phyloP scores from a whole-genome alignment of 1,140 invertebrate species.

The Paraescarpia echinospica region DNA sequence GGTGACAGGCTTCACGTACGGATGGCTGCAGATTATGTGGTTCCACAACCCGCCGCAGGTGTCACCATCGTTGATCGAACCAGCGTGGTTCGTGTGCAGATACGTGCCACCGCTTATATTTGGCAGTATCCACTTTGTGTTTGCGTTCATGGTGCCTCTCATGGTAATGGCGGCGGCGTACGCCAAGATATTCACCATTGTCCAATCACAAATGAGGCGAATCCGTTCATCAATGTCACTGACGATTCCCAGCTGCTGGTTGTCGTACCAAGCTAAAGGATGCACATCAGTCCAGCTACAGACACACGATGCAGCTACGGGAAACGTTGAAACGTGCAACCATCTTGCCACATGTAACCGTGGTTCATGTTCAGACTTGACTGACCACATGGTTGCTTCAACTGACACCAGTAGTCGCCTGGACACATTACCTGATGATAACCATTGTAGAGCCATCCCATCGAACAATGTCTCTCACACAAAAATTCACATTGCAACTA shows the following conservation, averaged over 20 bases:
- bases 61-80: background rate
- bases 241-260: background rate
- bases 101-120: constrained; percentile 13
- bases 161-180: constrained; percentile 8
- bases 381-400: background rate
- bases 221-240: background rate
- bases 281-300: background rate
- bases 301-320: background rate
- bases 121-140: background rate
- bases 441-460: background rate
- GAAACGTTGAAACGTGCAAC: background rate
- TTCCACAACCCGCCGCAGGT: background rate
- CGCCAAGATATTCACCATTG: constrained; percentile 23
- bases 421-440: background rate
- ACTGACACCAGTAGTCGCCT: background rate
- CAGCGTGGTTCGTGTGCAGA: background rate
- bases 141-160: background rate
- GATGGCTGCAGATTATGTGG: constrained; percentile 17
- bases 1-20: constrained; percentile 18
- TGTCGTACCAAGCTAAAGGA: background rate
- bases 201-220: constrained; percentile 24
- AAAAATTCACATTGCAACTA: background rate
- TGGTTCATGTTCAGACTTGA: background rate
- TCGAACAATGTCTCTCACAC: background rate
- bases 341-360: background rate